These are phyloP conservation scores for Scaptomyza reducta DNA, from an alignment of 2,888 invertebrate genomes.

Conservation along the genomic window DNA sequence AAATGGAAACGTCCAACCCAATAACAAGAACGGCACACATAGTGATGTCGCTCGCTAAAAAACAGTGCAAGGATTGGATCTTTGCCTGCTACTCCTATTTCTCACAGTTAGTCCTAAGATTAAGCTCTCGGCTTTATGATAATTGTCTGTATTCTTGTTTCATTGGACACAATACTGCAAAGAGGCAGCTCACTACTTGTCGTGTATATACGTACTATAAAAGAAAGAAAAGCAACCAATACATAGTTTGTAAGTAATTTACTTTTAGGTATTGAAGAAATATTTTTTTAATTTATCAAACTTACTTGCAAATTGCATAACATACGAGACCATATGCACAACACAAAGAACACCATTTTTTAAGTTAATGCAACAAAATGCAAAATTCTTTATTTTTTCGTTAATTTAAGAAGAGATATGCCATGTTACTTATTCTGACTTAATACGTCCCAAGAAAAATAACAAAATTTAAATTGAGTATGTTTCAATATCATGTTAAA, in stretches of 20 bases:
- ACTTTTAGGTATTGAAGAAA: conserved; percentile 42
- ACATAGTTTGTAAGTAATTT: conserved; percentile 59
- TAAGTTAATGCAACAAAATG: conserved; percentile 26
- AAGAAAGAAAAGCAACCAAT: conserved; percentile 4
- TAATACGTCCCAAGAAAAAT: neutral
- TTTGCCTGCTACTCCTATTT: neutral
- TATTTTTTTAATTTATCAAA: conserved; percentile 39
- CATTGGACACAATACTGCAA: conserved; percentile 20
- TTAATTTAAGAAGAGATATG: conserved; percentile 53
- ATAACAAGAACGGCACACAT: conserved; percentile 18
- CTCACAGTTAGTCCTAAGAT: conserved; percentile 43
- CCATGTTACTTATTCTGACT: conserved; percentile 71
- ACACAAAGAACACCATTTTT: conserved; percentile 16
- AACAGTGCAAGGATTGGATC: neutral
- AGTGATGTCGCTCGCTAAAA: conserved; percentile 33
- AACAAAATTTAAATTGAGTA: conserved; percentile 8
- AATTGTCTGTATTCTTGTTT: conserved; percentile 16
- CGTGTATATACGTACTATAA: conserved; percentile 45
- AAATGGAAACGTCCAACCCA: conserved; percentile 59
- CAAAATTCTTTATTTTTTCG: conserved; percentile 29
- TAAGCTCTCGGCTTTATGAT: conserved; percentile 39
- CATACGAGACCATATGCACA: conserved; percentile 29
- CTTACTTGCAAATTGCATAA: conserved; percentile 36
- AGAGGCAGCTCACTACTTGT: conserved; percentile 51
- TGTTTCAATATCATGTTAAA: neutral